Evolutionary conservation across 2,888 invertebrate species (phyloP), one percentile per base, ranked within the genome.

Genomic region (Epiblema foenella): DNA sequence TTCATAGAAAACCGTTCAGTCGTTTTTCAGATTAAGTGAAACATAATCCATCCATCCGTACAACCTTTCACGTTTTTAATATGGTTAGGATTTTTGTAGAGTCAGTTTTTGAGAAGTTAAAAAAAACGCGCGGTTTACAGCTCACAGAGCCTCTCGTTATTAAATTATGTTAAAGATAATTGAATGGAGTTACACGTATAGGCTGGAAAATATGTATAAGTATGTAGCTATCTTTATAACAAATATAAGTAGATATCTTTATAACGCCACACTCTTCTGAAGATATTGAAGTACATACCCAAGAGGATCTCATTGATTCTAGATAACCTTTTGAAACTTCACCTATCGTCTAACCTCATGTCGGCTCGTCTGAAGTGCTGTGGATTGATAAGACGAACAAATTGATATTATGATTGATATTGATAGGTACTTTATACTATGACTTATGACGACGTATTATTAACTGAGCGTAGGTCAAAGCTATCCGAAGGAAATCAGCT

Each of bases 371-470:
- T 52, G 54, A 70, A 70, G 65, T 17, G 12, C 51, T 37, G 33
- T 56, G 46, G 33, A 39, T 51, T 64, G 58, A 64, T 64, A 69
- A 58, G 18, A 20, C 18, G 29, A 8, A 52, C 57, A 64, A 64
- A 69, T 69, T 69, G 24, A 54, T 24, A 58, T 51, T 42, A 51
- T 51, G 51, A 63, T 63, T 62, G 62, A 52, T 52, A 51, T 42
- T 42, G 42, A 42, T 42, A 29, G 29, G 29, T 29, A 42, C 42
- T 42, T 42, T 42, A 42, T 42, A 5, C 17, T 63, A 24, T 46
- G 51, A 63, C 15, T 52, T 37, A 12, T 15, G 52, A 20, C 20
- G 9, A 51, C 10, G 46, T n/a, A 10, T 12, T 51, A 37, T 51
- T 51, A 29, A 24, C 63, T 51, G 39, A 29, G 62, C 39, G 20